phyloP scores from a whole-genome alignment of 1,140 invertebrate species.

The Papilio polyxenes region DNA sequence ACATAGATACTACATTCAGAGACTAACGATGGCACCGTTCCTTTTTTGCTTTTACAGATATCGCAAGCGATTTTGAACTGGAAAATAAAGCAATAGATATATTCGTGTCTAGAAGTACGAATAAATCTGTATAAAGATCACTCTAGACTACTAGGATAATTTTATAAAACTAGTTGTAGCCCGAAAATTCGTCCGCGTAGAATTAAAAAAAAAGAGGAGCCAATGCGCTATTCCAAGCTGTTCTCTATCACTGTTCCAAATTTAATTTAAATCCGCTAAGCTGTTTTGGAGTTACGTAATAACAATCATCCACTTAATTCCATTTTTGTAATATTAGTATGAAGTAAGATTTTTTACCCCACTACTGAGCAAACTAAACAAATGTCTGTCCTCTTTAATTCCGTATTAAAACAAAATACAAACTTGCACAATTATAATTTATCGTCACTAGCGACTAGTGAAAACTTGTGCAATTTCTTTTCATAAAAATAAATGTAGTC shows the following conservation, averaged over 20 bases:
- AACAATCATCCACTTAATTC: too few species aligned
- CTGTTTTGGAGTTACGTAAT: too few species aligned
- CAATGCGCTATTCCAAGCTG: too few species aligned
- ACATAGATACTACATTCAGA: slow-evolving; percentile 16
- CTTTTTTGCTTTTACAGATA: slow-evolving; percentile 19
- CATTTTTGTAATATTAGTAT: too few species aligned
- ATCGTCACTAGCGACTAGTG: neutral
- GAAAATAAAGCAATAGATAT: slow-evolving; percentile 20
- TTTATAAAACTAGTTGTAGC: too few species aligned
- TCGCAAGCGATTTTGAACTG: slow-evolving; percentile 4
- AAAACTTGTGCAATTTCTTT: neutral
- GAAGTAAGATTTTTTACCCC: too few species aligned
- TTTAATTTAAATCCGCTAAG: too few species aligned
- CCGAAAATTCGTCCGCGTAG: too few species aligned
- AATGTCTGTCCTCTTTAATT: neutral
- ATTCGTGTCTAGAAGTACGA: neutral
- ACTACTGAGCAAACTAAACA: too few species aligned
- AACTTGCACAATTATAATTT: neutral
- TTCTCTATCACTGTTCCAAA: too few species aligned
- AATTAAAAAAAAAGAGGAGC: too few species aligned
- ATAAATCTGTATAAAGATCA: neutral
- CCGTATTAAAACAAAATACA: neutral
- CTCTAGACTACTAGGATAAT: neutral
- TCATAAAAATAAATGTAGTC: neutral
- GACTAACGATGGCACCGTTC: slow-evolving; percentile 12